phyloP scores from a whole-genome alignment of 2,888 invertebrate genomes.

The Ennomos quercinarius region DNA sequence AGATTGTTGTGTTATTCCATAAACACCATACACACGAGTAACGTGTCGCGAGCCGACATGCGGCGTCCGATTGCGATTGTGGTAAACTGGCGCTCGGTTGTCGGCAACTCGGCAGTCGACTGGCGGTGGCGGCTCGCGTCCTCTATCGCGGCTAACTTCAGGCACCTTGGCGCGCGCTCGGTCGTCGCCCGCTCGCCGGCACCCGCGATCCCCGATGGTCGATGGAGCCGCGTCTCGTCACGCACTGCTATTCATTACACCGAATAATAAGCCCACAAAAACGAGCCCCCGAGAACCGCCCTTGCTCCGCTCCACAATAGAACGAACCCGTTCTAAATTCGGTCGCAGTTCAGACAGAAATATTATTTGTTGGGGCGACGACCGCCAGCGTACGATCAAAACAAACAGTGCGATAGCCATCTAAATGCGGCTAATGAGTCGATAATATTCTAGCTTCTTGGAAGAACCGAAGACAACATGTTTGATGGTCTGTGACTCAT shows the following conservation, averaged over 20 bases:
- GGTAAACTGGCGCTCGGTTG: conserved; percentile 80
- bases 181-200: conserved; percentile 62
- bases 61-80: conserved; percentile 65
- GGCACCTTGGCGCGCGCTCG: conserved; percentile 26
- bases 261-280: conserved; percentile 54
- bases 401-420: conserved; percentile 54
- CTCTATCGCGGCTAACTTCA: conserved; percentile 8
- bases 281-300: conserved; percentile 43
- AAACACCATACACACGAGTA: conserved; percentile 79
- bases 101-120: conserved; percentile 41
- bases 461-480: conserved; percentile 6
- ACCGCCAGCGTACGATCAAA: conserved; percentile 58
- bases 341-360: conserved; percentile 59
- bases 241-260: conserved; percentile 74
- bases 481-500: conserved; percentile 1
- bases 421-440: conserved; percentile 48
- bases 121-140: conserved; percentile 52
- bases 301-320: conserved; percentile 39
- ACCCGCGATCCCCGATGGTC: conserved; percentile 67
- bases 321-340: conserved; percentile 65
- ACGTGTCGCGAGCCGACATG: conserved; percentile 73
- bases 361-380: conserved; percentile 68
- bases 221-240: conserved; percentile 77
- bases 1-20: conserved; percentile 82
- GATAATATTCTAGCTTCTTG: conserved; percentile 30